Conservation (phyloP, 2,797 vertebrate species). For the Ambastaia sidthimunki region DNA sequence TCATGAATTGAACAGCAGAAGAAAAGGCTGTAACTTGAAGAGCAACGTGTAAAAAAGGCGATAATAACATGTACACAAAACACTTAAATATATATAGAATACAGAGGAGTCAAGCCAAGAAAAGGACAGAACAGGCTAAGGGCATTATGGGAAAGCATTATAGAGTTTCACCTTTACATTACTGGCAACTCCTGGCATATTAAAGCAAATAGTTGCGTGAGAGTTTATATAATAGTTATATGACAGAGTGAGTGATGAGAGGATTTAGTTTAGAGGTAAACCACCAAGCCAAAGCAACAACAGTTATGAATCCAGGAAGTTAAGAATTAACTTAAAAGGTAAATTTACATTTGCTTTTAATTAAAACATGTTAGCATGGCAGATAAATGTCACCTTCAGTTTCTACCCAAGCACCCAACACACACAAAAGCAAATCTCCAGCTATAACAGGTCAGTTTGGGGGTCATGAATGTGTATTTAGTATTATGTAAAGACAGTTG, state of each 20-base stretch:
- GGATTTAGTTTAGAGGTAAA: not conserved
- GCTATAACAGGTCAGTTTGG: not conserved
- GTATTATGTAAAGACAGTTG: not conserved
- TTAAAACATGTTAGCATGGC: not conserved
- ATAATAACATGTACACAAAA: no score
- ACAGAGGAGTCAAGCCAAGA: not conserved
- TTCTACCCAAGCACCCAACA: not conserved
- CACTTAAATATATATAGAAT: not conserved
- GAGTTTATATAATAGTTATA: not conserved
- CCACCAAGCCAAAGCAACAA: not conserved
- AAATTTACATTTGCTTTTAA: no score
- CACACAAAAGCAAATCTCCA: not conserved
- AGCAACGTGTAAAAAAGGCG: not conserved
- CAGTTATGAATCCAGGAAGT: not conserved
- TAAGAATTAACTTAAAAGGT: not conserved
- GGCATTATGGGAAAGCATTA: not conserved
- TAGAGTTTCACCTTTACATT: not conserved
- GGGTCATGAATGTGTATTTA: not conserved
- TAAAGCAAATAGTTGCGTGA: not conserved
- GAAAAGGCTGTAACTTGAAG: conserved; percentile 14
- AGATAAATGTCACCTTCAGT: conserved; percentile 24
- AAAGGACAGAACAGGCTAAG: conserved; percentile 19
- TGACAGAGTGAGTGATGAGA: not conserved
- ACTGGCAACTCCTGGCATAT: not conserved
- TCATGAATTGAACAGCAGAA: conserved; percentile 3